Conservation (phyloP, 2,888 invertebrate genomes). For the Miltochrista miniata region DNA sequence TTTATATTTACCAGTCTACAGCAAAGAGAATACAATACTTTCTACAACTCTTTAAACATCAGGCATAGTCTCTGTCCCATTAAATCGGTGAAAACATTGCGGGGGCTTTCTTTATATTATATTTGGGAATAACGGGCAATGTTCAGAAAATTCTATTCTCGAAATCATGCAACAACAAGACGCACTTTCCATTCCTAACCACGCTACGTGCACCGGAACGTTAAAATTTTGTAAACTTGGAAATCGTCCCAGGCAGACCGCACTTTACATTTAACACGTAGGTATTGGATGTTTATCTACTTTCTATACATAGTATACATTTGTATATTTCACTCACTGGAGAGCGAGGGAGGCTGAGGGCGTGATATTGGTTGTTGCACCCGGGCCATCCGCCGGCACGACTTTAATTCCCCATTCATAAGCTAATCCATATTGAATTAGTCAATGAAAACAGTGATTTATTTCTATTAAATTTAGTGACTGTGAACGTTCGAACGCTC, state of each 20-base stretch:
- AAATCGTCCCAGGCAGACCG: constrained; percentile 46
- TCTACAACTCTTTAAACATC: too few species aligned
- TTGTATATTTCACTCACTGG: constrained; percentile 59
- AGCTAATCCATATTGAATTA: constrained; percentile 59
- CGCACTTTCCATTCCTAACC: too few species aligned
- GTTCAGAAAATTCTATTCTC: too few species aligned
- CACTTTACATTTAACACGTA: constrained; percentile 51
- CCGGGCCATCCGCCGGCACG: constrained; percentile 67
- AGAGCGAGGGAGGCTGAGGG: constrained; percentile 78
- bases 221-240: too few species aligned
- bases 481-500: constrained; percentile 47
- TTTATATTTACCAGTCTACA: too few species aligned
- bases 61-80: too few species aligned
- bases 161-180: too few species aligned
- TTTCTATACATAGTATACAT: constrained; percentile 56
- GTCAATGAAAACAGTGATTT: constrained; percentile 70
- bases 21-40: too few species aligned
- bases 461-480: constrained; percentile 58
- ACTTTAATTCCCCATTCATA: constrained; percentile 58
- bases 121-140: too few species aligned
- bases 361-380: constrained; percentile 68
- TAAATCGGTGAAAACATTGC: too few species aligned
- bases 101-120: too few species aligned
- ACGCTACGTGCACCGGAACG: too few species aligned
- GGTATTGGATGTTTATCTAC: constrained; percentile 46